Evolutionary conservation across 2,113 vertebrate species (phyloP).

Genomic region (Cochlearius cochlearius): DNA sequence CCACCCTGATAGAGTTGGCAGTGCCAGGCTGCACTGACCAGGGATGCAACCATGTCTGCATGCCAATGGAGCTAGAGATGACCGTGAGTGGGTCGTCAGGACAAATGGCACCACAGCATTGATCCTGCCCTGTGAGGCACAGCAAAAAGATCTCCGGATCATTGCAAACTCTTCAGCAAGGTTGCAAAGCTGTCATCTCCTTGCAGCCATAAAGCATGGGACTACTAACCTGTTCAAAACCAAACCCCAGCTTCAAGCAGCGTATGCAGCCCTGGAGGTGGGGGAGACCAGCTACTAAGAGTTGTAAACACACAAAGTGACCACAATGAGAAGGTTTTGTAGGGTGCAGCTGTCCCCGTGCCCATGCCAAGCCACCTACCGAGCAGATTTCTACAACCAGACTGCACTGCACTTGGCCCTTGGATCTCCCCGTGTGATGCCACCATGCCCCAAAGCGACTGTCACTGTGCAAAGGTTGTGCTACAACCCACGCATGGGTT

Average conservation of each 20-base stretch:
- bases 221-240: background rate
- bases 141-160: background rate
- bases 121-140: background rate
- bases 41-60: fast-evolving
- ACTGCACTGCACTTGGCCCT: background rate
- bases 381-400: background rate
- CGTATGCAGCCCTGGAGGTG: fast-evolving
- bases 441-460: fast-evolving
- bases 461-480: too few relatives aligned
- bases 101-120: background rate
- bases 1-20: background rate
- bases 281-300: too few relatives aligned
- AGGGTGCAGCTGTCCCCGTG: background rate
- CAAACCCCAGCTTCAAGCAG: background rate
- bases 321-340: background rate
- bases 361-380: background rate
- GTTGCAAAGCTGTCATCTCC: background rate
- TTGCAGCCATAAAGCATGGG: background rate
- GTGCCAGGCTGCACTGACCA: background rate
- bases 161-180: background rate
- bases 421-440: fast-evolving
- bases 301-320: background rate
- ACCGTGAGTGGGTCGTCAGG: fast-evolving
- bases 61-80: background rate
- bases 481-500: background rate